Evolutionary conservation across 2,797 vertebrate species (phyloP).

Genomic region (Mus minutoides): DNA sequence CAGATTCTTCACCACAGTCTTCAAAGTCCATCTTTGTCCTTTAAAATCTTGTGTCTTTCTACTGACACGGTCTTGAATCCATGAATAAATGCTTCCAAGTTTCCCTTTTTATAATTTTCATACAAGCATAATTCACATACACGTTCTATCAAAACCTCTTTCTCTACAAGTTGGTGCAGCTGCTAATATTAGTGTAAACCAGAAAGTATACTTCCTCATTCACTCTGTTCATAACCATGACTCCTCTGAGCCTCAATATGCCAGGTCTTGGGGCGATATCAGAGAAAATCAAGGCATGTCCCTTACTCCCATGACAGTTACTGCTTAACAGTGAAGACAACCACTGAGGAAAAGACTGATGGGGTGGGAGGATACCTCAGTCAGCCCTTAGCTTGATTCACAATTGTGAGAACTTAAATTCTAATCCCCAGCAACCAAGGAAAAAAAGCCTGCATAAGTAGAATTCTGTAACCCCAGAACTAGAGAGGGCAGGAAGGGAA

Average conservation of each 20-base stretch:
- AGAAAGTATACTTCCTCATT: background rate
- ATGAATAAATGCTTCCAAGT: background rate
- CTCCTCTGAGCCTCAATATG: background rate
- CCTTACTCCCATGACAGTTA: background rate
- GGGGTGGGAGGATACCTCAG: background rate
- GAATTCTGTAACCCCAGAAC: background rate
- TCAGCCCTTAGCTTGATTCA: background rate
- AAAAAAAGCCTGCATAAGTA: background rate
- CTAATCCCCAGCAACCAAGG: background rate
- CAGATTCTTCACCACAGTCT: background rate
- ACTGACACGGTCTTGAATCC: background rate
- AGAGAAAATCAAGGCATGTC: background rate
- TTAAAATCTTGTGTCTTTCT: background rate
- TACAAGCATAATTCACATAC: background rate
- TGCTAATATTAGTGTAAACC: background rate
- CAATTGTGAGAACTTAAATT: background rate
- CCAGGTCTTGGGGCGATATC: background rate
- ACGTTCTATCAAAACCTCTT: conserved; percentile 12
- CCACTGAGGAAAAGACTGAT: background rate
- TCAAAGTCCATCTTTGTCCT: conserved; percentile 11
- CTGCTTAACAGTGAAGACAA: background rate
- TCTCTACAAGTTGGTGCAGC: background rate
- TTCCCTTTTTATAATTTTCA: background rate
- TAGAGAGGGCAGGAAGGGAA: background rate
- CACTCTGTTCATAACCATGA: background rate